Evolutionary conservation across 92 coral and sea anemone species (phyloP).

Genomic region (Epizoanthus ramosus): DNA sequence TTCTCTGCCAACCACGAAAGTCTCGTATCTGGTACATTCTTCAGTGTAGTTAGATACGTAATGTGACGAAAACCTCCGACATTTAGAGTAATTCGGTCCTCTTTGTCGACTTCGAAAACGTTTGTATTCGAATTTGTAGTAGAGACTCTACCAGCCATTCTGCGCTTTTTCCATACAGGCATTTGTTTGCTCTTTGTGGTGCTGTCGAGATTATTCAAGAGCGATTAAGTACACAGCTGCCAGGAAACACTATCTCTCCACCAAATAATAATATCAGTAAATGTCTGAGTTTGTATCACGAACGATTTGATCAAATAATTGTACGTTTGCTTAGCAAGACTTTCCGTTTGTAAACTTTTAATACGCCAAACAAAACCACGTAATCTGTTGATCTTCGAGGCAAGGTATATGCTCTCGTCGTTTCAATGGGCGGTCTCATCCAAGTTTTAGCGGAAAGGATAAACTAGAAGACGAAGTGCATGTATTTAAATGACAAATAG

Average conservation of each 20-base stretch:
- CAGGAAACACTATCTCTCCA: slow-evolving; percentile 3
- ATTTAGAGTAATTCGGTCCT: slow-evolving; percentile 82
- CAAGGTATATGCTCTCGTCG: background rate
- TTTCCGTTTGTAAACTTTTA: background rate
- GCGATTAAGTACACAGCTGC: background rate
- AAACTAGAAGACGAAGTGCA: background rate
- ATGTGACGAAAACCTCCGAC: slow-evolving; percentile 91
- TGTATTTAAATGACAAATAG: slow-evolving; percentile 5
- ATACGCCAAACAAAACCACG: slow-evolving; percentile 2
- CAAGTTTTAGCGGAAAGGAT: background rate
- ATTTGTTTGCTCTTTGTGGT: slow-evolving; percentile 14
- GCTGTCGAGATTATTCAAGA: slow-evolving; percentile 10
- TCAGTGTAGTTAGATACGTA: slow-evolving; percentile 82
- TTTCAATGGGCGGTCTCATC: slow-evolving; percentile 15
- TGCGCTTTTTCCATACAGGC: slow-evolving; percentile 31
- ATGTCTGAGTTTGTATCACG: slow-evolving; percentile 30
- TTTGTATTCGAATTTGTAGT: slow-evolving; percentile 13
- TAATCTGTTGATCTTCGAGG: background rate
- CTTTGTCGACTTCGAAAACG: slow-evolving; percentile 61
- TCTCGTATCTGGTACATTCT: slow-evolving; percentile 87
- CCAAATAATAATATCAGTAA: slow-evolving; percentile 14
- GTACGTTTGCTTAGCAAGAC: background rate
- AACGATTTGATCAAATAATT: slow-evolving; percentile 13
- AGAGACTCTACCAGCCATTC: slow-evolving; percentile 4
- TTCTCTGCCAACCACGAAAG: slow-evolving; percentile 95